Conservation (phyloP, 1,140 invertebrate genomes). For the Ooceraea biroi region DNA sequence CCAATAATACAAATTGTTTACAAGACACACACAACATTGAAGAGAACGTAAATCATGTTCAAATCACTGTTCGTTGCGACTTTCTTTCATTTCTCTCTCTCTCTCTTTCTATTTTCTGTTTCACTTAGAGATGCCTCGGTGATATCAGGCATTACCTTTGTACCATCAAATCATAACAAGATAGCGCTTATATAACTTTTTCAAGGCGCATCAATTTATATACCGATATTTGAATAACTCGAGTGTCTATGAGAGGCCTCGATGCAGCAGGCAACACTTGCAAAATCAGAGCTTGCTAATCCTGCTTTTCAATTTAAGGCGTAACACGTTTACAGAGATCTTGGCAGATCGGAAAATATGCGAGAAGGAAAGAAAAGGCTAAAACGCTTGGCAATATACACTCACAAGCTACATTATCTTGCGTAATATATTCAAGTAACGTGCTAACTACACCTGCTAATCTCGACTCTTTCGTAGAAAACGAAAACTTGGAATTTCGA, state of each 20-base stretch:
- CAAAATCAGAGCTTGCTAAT: slow-evolving; percentile 28
- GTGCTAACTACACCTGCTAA: neutral
- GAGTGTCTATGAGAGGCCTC: neutral
- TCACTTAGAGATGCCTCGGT: neutral
- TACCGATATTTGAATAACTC: slow-evolving; percentile 19
- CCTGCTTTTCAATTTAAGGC: neutral
- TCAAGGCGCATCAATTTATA: slow-evolving; percentile 21
- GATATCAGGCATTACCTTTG: slow-evolving; percentile 19
- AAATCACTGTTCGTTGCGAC: neutral
- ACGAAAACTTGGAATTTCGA: slow-evolving; percentile 18
- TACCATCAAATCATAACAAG: slow-evolving; percentile 47
- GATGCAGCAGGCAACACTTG: neutral
- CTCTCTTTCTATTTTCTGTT: slow-evolving; percentile 2
- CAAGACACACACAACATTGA: slow-evolving; percentile 36
- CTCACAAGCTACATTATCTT: slow-evolving; percentile 1
- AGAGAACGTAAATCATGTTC: slow-evolving; percentile 28
- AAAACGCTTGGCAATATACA: slow-evolving; percentile 4
- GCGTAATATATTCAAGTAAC: neutral
- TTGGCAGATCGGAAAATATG: neutral
- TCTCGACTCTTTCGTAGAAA: slow-evolving; percentile 12
- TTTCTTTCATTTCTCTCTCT: slow-evolving; percentile 1
- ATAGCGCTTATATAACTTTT: slow-evolving; percentile 16
- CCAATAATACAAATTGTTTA: slow-evolving; percentile 50
- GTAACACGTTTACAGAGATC: neutral
- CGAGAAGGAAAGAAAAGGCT: slow-evolving; percentile 19